Conservation (phyloP, 2,888 invertebrate species). For the Plebejus argus region DNA sequence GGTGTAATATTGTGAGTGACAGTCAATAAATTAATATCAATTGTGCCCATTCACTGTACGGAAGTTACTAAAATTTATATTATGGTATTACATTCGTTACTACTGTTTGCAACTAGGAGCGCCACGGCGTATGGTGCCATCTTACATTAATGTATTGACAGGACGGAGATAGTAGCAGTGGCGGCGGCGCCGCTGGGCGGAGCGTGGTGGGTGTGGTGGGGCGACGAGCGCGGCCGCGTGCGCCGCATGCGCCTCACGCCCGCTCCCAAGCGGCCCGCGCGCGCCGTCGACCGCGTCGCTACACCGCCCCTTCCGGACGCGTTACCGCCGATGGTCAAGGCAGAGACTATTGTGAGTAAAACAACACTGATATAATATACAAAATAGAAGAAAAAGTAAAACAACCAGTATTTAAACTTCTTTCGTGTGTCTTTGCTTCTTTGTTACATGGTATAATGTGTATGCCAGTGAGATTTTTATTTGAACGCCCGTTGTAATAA, state of each 20-base stretch:
- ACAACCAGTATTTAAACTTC: too few species aligned
- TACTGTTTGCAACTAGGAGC: too few species aligned
- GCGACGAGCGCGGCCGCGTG: constrained; percentile 53
- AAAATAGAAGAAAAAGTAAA: neutral
- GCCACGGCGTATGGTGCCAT: too few species aligned
- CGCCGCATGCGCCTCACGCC: constrained; percentile 44
- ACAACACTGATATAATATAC: neutral
- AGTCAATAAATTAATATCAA: too few species aligned
- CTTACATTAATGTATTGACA: constrained; percentile 31
- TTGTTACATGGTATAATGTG: too few species aligned
- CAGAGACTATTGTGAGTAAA: constrained; percentile 40
- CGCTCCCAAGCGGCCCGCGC: constrained; percentile 43
- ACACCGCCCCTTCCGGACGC: constrained; percentile 39
- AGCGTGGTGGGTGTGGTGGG: constrained; percentile 67
- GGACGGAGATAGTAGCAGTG: constrained; percentile 53
- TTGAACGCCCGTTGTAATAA: too few species aligned
- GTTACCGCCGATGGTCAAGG: constrained; percentile 31
- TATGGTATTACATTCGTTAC: too few species aligned
- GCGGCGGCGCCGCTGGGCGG: constrained; percentile 52
- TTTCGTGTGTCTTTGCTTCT: too few species aligned
- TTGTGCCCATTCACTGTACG: too few species aligned
- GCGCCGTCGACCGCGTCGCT: constrained; percentile 25
- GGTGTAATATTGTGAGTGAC: too few species aligned
- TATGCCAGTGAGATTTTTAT: too few species aligned
- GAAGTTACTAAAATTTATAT: too few species aligned